Conservation (phyloP, 1,140 invertebrate genomes). For the Carcinoscorpius rotundicauda region DNA sequence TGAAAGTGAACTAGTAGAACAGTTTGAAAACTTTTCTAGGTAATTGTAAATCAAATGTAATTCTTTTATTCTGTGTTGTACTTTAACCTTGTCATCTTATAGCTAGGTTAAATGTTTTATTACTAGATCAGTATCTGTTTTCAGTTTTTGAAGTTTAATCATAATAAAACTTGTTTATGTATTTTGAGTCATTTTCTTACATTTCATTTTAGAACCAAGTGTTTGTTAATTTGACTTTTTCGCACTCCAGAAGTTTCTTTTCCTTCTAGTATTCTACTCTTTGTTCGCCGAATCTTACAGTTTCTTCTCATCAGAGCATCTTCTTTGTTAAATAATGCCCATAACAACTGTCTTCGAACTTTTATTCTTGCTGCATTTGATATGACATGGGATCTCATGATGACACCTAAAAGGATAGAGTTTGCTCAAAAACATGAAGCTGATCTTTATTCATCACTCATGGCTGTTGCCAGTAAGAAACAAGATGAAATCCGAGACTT, state of each 20-base stretch:
- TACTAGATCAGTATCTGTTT: too few species aligned
- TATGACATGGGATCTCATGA: constrained; percentile 73
- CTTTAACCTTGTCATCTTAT: too few species aligned
- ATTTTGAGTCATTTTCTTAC: too few species aligned
- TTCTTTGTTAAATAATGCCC: constrained; percentile 43
- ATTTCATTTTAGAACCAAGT: too few species aligned
- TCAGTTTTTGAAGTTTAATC: too few species aligned
- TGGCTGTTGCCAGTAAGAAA: constrained; percentile 59
- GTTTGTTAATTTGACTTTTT: too few species aligned
- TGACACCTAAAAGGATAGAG: constrained; percentile 67
- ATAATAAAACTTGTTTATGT: too few species aligned
- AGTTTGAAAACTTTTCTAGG: constrained; percentile 31
- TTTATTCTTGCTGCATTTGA: constrained; percentile 79
- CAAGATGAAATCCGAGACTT: constrained; percentile 59
- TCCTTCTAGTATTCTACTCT: too few species aligned
- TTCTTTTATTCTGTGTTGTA: too few species aligned
- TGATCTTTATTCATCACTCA: constrained; percentile 57
- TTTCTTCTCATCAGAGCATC: constrained; percentile 35
- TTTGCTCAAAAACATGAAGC: constrained; percentile 67
- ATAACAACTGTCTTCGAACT: constrained; percentile 57
- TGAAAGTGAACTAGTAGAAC: constrained; percentile 36
- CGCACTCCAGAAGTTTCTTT: too few species aligned
- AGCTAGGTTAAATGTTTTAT: too few species aligned
- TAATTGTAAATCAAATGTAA: background rate
- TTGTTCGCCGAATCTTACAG: too few species aligned